Percentiles rank a stretch among this genome's conserved stretches.
phyloP scores from a whole-genome alignment of 2,113 vertebrate species.

The Pandion haliaetus region DNA sequence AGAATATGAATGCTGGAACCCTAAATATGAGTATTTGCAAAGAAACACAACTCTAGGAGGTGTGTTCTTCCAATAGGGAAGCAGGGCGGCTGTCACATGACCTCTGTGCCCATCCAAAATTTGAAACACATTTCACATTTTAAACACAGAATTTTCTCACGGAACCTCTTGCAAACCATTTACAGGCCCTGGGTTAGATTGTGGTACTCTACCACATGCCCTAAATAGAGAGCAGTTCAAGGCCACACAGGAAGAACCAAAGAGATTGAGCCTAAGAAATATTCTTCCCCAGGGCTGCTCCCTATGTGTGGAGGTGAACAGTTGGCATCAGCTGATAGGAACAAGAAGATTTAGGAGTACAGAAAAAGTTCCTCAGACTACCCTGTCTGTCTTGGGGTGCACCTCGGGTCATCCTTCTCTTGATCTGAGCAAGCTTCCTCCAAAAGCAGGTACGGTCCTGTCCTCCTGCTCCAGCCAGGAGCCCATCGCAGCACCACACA shows the following conservation, averaged over 20 bases:
- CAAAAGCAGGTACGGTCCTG: not conserved
- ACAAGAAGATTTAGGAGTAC: not conserved
- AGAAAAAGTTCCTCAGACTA: not conserved
- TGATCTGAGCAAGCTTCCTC: not conserved
- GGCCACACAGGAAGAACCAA: conserved; percentile 58
- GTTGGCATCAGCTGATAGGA: not conserved
- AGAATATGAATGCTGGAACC: not conserved
- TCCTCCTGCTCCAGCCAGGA: not conserved
- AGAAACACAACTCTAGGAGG: not conserved
- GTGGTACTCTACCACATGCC: conserved; percentile 42
- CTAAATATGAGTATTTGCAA: not conserved
- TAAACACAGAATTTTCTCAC: conserved; percentile 56
- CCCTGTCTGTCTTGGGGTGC: not conserved
- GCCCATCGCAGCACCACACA: not conserved
- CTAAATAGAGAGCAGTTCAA: conserved; percentile 33
- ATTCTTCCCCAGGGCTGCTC: not conserved
- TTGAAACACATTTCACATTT: conserved; percentile 63
- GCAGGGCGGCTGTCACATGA: not conserved
- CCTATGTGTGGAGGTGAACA: not conserved
- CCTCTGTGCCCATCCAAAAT: conserved; percentile 34
- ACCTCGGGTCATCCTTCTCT: not conserved
- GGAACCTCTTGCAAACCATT: conserved; percentile 54
- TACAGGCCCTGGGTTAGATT: conserved; percentile 48
- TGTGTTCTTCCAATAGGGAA: not conserved
- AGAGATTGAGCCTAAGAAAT: not conserved